Evolutionary conservation across 2,888 invertebrate genomes (phyloP).

Genomic region (Leptopilina drosophilae): DNA sequence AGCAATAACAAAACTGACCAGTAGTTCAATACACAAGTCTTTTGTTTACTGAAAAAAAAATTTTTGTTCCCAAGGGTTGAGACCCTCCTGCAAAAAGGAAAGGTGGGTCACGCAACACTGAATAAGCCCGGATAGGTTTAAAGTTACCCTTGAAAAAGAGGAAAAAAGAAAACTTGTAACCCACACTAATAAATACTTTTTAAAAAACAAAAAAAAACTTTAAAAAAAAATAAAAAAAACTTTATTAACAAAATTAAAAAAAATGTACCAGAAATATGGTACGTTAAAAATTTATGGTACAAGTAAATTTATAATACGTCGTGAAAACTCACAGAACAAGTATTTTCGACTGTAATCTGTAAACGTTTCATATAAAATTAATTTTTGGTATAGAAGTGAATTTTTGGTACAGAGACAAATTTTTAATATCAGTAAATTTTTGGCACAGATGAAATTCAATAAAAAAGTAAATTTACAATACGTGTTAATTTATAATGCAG

Average conservation of each 20-base stretch:
- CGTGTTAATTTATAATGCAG: no score
- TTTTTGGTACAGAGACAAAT: no score
- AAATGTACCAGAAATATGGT: neutral
- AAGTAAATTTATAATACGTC: no score
- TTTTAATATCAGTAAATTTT: no score
- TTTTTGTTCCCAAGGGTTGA: constrained; percentile 11
- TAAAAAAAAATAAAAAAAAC: neutral
- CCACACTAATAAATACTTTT: neutral
- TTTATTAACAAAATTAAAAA: neutral
- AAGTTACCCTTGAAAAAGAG: neutral
- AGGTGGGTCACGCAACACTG: constrained; percentile 33
- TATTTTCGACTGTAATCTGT: no score
- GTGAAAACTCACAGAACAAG: no score
- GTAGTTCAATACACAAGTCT: neutral
- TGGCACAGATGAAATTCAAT: no score
- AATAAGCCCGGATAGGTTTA: constrained; percentile 14
- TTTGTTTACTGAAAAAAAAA: constrained; percentile 26
- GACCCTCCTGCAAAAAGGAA: constrained; percentile 25
- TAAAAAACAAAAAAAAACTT: neutral
- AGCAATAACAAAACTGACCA: constrained; percentile 21
- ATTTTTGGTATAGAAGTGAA: no score
- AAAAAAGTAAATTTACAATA: no score
- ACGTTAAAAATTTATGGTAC: no score
- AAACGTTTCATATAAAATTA: no score
- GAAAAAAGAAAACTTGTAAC: no score